These are phyloP conservation scores for Platichthys stellatus DNA, from an alignment of 2,113 vertebrate genomes.

Conservation along the genomic window DNA sequence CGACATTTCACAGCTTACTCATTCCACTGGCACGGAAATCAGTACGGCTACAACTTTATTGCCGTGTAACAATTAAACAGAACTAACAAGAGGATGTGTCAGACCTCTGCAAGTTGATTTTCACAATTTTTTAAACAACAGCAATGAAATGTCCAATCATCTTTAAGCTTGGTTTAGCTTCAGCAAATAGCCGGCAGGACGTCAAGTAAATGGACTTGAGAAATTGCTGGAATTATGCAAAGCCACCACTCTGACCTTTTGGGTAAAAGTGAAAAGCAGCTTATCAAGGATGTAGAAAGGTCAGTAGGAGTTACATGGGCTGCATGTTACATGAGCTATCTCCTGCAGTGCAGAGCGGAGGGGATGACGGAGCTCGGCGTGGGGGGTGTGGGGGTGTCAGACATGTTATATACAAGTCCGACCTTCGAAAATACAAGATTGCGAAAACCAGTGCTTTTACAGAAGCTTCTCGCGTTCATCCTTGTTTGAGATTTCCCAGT, in stretches of 20 bases:
- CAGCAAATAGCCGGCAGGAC: conserved; percentile 21
- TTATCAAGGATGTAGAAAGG: conserved; percentile 61
- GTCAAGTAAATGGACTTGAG: conserved; percentile 35
- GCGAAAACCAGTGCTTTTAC: not conserved
- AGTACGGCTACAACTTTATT: not conserved
- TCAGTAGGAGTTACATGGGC: conserved; percentile 49
- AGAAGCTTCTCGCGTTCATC: not conserved
- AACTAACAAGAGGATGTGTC: not conserved
- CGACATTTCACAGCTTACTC: not conserved
- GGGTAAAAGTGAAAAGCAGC: conserved; percentile 39
- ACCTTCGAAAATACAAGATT: not conserved
- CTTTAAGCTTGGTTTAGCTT: not conserved
- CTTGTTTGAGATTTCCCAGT: conserved; percentile 6
- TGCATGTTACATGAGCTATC: conserved; percentile 12
- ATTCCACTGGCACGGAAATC: not conserved
- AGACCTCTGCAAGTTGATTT: not conserved
- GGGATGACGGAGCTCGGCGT: not conserved
- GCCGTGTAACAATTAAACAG: too few relatives aligned
- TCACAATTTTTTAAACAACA: conserved; percentile 1
- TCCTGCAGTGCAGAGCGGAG: conserved; percentile 12
- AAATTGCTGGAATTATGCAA: conserved; percentile 50
- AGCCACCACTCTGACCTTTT: conserved; percentile 57
- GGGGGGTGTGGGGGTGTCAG: not conserved
- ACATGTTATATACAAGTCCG: not conserved
- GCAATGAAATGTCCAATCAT: not conserved